A percentile compares a stretch with the other conserved stretches of the same genome.
phyloP scores from a whole-genome alignment of 2,797 vertebrate species.

The Prunella strophiata region DNA sequence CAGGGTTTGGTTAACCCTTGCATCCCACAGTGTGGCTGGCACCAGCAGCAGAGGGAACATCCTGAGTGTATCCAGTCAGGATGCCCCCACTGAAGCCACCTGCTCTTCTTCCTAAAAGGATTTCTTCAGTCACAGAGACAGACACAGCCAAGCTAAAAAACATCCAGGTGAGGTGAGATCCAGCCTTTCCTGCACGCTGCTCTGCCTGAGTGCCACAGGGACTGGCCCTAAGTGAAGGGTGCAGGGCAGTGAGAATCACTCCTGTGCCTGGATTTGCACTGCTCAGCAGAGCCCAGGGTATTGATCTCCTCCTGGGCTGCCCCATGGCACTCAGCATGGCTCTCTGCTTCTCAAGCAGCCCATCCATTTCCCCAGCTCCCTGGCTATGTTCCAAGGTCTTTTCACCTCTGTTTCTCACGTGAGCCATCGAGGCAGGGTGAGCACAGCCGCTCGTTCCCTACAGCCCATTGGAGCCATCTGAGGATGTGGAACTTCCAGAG shows the following conservation, averaged over 20 bases:
- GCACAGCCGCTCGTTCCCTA: rapidly evolving
- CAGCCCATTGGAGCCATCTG: rapidly evolving
- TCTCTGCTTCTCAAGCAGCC: neutral
- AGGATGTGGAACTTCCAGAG: neutral
- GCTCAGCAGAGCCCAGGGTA: rapidly evolving
- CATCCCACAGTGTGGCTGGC: rapidly evolving
- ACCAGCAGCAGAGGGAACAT: neutral
- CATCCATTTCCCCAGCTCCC: neutral
- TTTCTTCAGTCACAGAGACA: neutral
- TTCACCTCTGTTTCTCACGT: neutral
- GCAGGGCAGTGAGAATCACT: neutral
- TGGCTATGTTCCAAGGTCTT: neutral
- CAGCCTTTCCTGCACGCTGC: rapidly evolving
- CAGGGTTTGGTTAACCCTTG: neutral
- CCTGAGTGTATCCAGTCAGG: rapidly evolving
- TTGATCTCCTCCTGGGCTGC: rapidly evolving
- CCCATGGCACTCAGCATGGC: rapidly evolving
- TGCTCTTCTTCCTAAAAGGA: neutral
- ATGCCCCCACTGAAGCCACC: rapidly evolving
- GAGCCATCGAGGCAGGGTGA: neutral
- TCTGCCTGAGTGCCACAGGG: neutral
- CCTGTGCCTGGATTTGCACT: neutral
- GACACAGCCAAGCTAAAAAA: neutral
- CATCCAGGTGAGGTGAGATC: neutral
- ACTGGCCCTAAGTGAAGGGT: rapidly evolving